These are phyloP conservation scores for Tyrannus savana DNA, from an alignment of 2,113 vertebrate species.

Conservation along the genomic window DNA sequence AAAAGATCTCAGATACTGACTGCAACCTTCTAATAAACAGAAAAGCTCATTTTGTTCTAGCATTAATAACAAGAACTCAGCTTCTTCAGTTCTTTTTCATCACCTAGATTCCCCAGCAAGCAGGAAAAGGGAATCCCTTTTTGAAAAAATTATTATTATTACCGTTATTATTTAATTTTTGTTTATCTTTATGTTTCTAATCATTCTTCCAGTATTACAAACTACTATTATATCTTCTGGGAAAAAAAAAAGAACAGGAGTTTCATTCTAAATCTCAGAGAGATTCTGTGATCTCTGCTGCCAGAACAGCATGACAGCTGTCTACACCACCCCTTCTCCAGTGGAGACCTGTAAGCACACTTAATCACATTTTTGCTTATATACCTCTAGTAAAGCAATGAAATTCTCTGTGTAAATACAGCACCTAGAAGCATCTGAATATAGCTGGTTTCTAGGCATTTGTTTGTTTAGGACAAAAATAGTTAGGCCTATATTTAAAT, in stretches of 20 bases:
- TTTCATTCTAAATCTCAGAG: not conserved
- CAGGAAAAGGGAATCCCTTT: fast-evolving
- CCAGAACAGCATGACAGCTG: not conserved
- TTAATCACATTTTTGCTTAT: not conserved
- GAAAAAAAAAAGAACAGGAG: not conserved
- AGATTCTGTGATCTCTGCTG: not conserved
- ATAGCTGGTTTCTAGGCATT: not conserved
- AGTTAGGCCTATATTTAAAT: not conserved
- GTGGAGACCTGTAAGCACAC: not conserved
- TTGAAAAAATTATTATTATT: not conserved
- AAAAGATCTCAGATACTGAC: not conserved
- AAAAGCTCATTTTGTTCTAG: not conserved
- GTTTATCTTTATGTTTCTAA: not conserved
- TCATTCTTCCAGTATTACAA: not conserved
- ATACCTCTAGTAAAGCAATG: not conserved
- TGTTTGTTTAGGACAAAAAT: not conserved
- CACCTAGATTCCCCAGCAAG: not conserved
- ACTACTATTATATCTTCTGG: not conserved
- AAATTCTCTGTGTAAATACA: not conserved
- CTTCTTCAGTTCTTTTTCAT: not conserved
- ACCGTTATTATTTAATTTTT: not conserved
- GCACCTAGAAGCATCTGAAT: not conserved
- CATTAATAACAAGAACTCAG: not conserved
- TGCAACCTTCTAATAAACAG: not conserved
- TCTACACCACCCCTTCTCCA: not conserved